Percentiles rank a stretch among this genome's conserved stretches.
Conservation (phyloP, 1,140 invertebrate genomes). For the Tetramorium alpestre region DNA sequence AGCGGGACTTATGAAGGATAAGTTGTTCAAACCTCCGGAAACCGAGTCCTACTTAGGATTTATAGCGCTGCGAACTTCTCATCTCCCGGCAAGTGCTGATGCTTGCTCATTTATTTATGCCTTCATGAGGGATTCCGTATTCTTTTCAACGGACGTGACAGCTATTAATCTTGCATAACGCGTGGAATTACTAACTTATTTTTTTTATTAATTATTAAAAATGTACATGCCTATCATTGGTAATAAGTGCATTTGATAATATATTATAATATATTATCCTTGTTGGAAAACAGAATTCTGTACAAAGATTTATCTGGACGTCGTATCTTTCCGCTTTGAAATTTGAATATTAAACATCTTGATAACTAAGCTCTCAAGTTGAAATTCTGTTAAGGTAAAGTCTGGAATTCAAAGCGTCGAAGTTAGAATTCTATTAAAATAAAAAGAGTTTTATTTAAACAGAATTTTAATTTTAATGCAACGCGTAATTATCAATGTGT, state of each 20-base stretch:
- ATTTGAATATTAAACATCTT: slow-evolving; percentile 25
- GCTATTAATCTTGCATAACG: not conserved
- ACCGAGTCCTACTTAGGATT: slow-evolving; percentile 47
- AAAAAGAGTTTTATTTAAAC: not conserved
- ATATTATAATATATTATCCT: not conserved
- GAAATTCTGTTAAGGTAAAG: not conserved
- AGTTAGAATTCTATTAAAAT: not conserved
- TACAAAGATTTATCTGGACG: not conserved
- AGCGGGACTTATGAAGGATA: slow-evolving; percentile 52
- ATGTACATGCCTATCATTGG: no score
- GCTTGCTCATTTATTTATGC: slow-evolving; percentile 12
- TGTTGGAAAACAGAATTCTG: not conserved
- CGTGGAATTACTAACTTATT: not conserved
- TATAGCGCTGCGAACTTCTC: slow-evolving; percentile 31
- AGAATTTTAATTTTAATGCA: not conserved
- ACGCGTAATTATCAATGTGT: not conserved
- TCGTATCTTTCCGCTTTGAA: not conserved
- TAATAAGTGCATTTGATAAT: not conserved
- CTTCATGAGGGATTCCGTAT: not conserved
- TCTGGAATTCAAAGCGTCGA: not conserved
- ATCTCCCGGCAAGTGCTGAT: slow-evolving; percentile 22
- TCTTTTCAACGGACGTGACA: not conserved
- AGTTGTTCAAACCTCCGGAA: slow-evolving; percentile 46
- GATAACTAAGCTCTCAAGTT: not conserved
- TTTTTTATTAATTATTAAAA: not conserved